Conservation (phyloP, 1,140 invertebrate species). For the Drosophila albomicans region DNA sequence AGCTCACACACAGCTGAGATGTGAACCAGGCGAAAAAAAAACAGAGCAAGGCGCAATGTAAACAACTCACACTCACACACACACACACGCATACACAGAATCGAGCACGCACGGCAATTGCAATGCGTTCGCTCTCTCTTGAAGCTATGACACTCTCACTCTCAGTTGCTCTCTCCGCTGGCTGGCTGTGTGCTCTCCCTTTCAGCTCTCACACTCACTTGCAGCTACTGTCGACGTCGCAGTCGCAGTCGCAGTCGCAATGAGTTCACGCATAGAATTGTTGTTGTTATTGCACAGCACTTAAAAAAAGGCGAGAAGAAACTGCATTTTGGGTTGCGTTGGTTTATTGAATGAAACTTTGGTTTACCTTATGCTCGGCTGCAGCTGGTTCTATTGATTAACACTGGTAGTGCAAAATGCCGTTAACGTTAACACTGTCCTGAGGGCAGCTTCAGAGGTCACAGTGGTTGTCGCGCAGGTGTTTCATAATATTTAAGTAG, state of each 20-base stretch:
- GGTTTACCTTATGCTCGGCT: slow-evolving; percentile 33
- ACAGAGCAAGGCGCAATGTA: slow-evolving; percentile 32
- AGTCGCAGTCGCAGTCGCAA: background rate
- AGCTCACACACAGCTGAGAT: slow-evolving; percentile 22
- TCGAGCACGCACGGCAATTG: background rate
- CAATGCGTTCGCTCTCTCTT: slow-evolving; percentile 25
- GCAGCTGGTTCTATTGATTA: slow-evolving; percentile 16
- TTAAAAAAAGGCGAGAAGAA: background rate
- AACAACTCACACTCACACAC: slow-evolving; percentile 33
- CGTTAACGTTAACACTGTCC: slow-evolving; percentile 18
- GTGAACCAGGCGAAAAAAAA: background rate
- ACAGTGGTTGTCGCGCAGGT: slow-evolving; percentile 36
- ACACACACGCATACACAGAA: slow-evolving; percentile 1
- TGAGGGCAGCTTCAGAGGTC: slow-evolving; percentile 35
- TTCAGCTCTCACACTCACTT: slow-evolving; percentile 7
- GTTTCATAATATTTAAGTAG: slow-evolving; percentile 52
- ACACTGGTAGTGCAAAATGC: background rate
- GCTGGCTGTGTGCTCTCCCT: slow-evolving; percentile 12
- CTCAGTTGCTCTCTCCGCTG: background rate
- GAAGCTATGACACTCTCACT: background rate
- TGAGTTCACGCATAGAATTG: slow-evolving; percentile 6
- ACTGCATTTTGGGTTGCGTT: background rate
- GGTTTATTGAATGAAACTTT: slow-evolving; percentile 16
- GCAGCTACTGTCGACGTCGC: slow-evolving; percentile 1
- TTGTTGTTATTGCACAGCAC: slow-evolving; percentile 17